A percentile compares a stretch with the other conserved stretches of the same genome.
Evolutionary conservation across 2,797 vertebrate species (phyloP).

Genomic region (Acanthis flammea): DNA sequence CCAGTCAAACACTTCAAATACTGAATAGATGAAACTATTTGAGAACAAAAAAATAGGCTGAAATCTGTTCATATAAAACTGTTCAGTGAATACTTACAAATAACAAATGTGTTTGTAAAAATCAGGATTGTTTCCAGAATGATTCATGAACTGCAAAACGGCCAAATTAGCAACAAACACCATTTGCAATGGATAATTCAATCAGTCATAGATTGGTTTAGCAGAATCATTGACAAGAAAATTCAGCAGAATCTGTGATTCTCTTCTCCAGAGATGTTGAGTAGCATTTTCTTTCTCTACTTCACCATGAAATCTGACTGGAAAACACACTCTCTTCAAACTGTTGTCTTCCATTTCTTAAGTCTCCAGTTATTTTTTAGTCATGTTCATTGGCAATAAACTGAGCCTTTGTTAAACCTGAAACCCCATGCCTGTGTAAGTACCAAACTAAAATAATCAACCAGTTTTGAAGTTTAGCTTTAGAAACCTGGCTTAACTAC

Average conservation of each 20-base stretch:
- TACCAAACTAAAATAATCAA: background rate
- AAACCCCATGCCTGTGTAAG: background rate
- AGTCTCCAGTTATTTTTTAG: background rate
- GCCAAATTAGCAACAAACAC: slow-evolving; percentile 53
- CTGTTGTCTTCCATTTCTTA: background rate
- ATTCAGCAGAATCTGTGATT: background rate
- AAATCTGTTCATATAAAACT: slow-evolving; percentile 58
- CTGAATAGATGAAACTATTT: slow-evolving; percentile 44
- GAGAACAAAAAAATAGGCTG: slow-evolving; percentile 34
- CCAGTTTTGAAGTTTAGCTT: background rate
- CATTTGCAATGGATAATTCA: slow-evolving; percentile 46
- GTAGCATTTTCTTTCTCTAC: background rate
- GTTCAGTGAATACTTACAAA: slow-evolving; percentile 56
- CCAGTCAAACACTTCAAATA: slow-evolving; percentile 60
- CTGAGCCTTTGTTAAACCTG: background rate
- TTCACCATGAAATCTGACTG: background rate
- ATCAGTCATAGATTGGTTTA: background rate
- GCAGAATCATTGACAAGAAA: background rate
- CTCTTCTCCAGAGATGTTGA: background rate
- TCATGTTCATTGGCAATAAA: background rate
- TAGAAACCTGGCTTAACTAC: background rate
- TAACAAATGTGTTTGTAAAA: slow-evolving; percentile 46
- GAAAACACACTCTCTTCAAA: background rate
- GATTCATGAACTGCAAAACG: slow-evolving; percentile 49
- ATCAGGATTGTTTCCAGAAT: slow-evolving; percentile 59